Conservation (phyloP, 2,888 invertebrate genomes). For the Athalia cordata region DNA sequence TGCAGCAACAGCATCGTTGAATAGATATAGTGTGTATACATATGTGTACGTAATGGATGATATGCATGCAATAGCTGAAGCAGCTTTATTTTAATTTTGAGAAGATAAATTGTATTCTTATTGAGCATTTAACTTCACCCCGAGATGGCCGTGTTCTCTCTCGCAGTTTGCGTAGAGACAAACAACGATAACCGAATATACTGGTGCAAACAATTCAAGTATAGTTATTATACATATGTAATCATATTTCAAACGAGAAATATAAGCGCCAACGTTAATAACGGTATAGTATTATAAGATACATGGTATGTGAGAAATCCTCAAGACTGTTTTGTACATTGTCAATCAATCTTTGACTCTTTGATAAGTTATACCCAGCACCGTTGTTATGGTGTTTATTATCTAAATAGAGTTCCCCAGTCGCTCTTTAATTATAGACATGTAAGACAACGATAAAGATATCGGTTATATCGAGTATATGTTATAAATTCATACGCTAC, state of each 20-base stretch:
- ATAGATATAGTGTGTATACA: too few relatives aligned
- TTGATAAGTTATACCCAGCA: conserved; percentile 47
- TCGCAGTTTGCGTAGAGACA: conserved; percentile 33
- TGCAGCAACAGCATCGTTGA: too few relatives aligned
- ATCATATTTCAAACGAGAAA: too few relatives aligned
- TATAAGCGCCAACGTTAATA: too few relatives aligned
- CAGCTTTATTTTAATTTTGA: too few relatives aligned
- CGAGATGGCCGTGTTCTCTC: conserved; percentile 7
- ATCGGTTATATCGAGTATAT: not conserved
- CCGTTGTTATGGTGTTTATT: conserved; percentile 36
- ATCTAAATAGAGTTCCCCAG: conserved; percentile 42
- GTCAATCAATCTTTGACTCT: conserved; percentile 61
- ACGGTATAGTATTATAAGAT: too few relatives aligned
- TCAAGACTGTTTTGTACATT: conserved; percentile 50
- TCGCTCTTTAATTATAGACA: conserved; percentile 27
- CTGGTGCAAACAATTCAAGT: conserved; percentile 35
- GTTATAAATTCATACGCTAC: conserved; percentile 16
- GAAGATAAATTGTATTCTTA: too few relatives aligned
- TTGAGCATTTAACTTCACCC: not conserved
- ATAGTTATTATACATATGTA: not conserved
- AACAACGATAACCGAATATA: conserved; percentile 40
- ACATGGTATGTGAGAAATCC: not conserved
- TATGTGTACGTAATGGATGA: too few relatives aligned
- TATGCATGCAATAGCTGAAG: too few relatives aligned
- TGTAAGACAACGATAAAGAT: not conserved